Base-by-base conservation (phyloP, 2,888 invertebrate species). In the Melinopterus prodromus region DNA sequence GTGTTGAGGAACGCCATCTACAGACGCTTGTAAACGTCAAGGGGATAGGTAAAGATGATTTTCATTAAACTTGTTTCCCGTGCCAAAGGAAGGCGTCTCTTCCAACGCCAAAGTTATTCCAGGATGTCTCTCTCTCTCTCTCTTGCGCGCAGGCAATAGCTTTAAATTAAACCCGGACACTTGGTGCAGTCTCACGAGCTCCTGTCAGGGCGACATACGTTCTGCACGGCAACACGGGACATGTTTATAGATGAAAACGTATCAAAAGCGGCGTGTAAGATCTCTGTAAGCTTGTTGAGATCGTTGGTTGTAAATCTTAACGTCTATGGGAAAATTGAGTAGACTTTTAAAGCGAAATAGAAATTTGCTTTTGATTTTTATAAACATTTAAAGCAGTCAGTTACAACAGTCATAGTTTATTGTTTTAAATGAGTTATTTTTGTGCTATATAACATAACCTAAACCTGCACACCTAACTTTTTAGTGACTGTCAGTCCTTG, bases 1-100 rank as follows among this genome's bases (percentile, higher is more conserved):
- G 14, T 74, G 74, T 35, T 37, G 74, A n/a, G 74, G 35, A 35
- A 74, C 37, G 74, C 35, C 37, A 37, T 16, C n/a, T 36, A 36
- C 35, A 74, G 74, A 74, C 74, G 74, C 35, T 37, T 74, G 74
- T 74, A 74, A 74, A 74, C 36, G 74, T 74, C 74, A 74, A 74
- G 74, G 36, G 74, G 74, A 74, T 74, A 74, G 37, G 74, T 74
- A 74, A 74, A 74, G 74, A 74, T 74, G 74, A 74, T 74, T 74
- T 74, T 74, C 74, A 74, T 74, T 74, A 74, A 74, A 74, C 35
- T 74, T 74, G 36, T 74, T 53, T 74, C 74, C n/a, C 74, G 74
- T 12, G 74, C 26, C 15, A 74, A 74, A 35, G 74, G 71, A 71
- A 26, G 36, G 53, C 12, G 9, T 53, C 53, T 12, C 5, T 6